These are phyloP conservation scores for Chrysotoxum bicinctum DNA, from an alignment of 2,888 invertebrate species.

Conservation along the genomic window DNA sequence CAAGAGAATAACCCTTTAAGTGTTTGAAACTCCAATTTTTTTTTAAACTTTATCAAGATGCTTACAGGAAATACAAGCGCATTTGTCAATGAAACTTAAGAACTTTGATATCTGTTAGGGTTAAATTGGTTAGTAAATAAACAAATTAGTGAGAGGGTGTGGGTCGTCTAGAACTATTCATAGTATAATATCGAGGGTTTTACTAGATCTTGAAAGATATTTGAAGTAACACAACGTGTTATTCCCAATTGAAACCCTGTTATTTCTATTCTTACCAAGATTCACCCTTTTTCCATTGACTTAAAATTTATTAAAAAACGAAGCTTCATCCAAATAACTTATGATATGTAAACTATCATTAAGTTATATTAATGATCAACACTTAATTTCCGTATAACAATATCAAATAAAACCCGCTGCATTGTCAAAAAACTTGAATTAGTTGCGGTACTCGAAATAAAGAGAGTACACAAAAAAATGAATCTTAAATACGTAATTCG, in stretches of 20 bases:
- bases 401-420: neutral
- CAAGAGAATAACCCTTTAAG: neutral
- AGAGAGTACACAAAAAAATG: neutral
- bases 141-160: too few species aligned
- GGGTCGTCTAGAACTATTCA: too few species aligned
- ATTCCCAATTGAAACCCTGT: neutral
- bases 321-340: neutral
- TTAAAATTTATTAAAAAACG: neutral
- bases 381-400: slow-evolving; percentile 45
- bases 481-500: slow-evolving; percentile 55
- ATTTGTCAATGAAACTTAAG: too few species aligned
- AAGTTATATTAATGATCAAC: slow-evolving; percentile 53
- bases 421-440: slow-evolving; percentile 63
- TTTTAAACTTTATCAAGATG: neutral
- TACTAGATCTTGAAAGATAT: too few species aligned
- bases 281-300: neutral
- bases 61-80: too few species aligned
- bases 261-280: neutral
- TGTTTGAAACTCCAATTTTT: neutral
- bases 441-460: slow-evolving; percentile 56
- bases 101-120: too few species aligned
- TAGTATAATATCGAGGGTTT: too few species aligned
- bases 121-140: too few species aligned
- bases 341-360: slow-evolving; percentile 49
- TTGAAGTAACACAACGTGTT: too few species aligned